Base-by-base conservation (phyloP, 1,140 invertebrate genomes). In the Sitodiplosis mosellana region DNA sequence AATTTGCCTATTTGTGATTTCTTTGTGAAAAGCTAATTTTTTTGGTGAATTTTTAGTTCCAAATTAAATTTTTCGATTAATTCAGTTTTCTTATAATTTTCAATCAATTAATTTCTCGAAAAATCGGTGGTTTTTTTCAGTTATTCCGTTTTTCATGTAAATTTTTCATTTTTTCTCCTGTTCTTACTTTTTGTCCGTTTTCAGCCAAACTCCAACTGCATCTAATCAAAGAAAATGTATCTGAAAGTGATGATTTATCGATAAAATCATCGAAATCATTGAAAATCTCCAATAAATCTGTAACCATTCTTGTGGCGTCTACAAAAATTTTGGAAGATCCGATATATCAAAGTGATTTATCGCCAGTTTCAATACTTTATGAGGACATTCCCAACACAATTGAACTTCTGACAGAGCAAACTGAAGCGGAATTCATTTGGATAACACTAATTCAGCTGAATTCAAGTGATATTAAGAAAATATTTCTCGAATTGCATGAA, bases 161-260 rank as follows among this genome's bases (percentile, higher is more conserved):
- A n/a, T n/a, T n/a, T n/a, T n/a, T n/a, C n/a, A n/a, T n/a, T n/a
- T n/a, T n/a, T n/a, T n/a, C n/a, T n/a, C n/a, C n/a, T n/a, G n/a
- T n/a, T n/a, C n/a, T n/a, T n/a, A n/a, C n/a, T n/a, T n/a, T n/a
- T n/a, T n/a, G n/a, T n/a, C n/a, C n/a, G n/a, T n/a, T 38, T 11
- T 48, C 10, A 38, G 19, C 2, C 40, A 44, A 14, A 18, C 34
- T 41, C 10, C 41, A 21, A 41, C 40, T 27, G 11, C 42, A 38
- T 10, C 27, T 27, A 10, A 27, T 27, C 27, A 27, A 5, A 27
- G 3, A 27, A n/a, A 27, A 27, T 43, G 20, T 15, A 49, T 4
- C 5, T 55, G 3, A 61, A 63, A 43, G 65, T 70, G 33, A 51
- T 58, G 8, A 50, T 49, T 3, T 69, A 72, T 45, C 72, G 74